Conservation (phyloP, 2,797 vertebrate species). For the Onychomys torridus region DNA sequence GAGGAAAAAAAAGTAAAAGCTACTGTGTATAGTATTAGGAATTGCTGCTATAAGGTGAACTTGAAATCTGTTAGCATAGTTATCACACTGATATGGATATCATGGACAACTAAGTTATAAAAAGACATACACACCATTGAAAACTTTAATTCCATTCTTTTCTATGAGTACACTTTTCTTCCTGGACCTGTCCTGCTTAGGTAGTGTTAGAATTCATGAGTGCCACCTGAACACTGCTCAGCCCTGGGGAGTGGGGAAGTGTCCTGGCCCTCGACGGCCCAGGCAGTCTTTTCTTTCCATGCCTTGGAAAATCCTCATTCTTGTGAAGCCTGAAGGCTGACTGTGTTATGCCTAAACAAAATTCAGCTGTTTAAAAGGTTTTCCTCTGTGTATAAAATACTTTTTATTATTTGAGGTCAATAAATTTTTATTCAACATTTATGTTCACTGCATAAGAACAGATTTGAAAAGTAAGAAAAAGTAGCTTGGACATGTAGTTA, state of each 20-base stretch:
- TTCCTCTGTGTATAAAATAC: constrained; percentile 57
- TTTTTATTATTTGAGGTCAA: constrained; percentile 24
- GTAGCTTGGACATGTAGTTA: too few relatives aligned
- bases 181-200: not conserved
- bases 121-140: not conserved
- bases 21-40: constrained; percentile 3
- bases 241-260: not conserved
- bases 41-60: constrained; percentile 12
- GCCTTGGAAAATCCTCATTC: constrained; percentile 53
- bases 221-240: not conserved
- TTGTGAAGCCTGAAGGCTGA: constrained; percentile 40
- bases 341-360: constrained; percentile 18
- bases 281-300: constrained; percentile 27
- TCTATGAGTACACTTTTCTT: not conserved
- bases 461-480: too few relatives aligned
- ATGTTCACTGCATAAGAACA: too few relatives aligned
- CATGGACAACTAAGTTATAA: not conserved
- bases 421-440: not conserved
- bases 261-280: not conserved
- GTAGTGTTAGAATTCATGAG: not conserved
- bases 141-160: not conserved
- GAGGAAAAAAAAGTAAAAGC: not conserved
- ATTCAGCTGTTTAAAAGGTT: constrained; percentile 14
- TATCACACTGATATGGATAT: not conserved
- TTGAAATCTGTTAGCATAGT: constrained; percentile 25